phyloP scores from a whole-genome alignment of 1,140 invertebrate species.

The Piezodorus guildinii region DNA sequence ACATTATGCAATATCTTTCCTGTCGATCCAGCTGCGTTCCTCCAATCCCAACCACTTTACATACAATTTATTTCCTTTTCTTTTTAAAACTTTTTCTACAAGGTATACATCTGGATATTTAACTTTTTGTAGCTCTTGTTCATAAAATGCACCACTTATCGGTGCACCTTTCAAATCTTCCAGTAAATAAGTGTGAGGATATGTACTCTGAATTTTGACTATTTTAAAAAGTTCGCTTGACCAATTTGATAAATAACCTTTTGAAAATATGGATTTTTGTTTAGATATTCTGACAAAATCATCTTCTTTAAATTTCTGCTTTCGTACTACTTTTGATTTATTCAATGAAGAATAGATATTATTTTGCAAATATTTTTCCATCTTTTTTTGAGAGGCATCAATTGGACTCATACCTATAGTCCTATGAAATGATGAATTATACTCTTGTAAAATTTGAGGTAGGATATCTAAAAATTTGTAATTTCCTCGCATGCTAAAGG shows the following conservation, averaged over 20 bases:
- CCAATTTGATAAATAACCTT: constrained; percentile 31
- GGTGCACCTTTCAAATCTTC: background rate
- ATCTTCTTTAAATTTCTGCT: constrained; percentile 30
- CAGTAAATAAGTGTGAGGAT: background rate
- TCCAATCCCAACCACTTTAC: constrained; percentile 13
- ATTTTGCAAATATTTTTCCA: constrained; percentile 27
- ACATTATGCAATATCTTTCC: background rate
- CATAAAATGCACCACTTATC: constrained; percentile 15
- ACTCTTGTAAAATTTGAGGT: constrained; percentile 30
- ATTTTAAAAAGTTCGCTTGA: constrained; percentile 25
- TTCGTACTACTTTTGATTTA: constrained; percentile 25
- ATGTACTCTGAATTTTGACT: background rate
- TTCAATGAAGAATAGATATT: constrained; percentile 23
- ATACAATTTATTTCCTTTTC: background rate
- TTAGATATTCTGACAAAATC: constrained; percentile 31
- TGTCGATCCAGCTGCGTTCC: background rate
- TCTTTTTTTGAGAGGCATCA: constrained; percentile 21
- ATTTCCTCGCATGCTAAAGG: constrained; percentile 32
- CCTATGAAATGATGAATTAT: constrained; percentile 33
- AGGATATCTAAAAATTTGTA: constrained; percentile 32
- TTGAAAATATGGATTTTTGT: constrained; percentile 29
- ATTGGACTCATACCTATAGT: too few species aligned
- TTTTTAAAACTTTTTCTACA: constrained; percentile 17
- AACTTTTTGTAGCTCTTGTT: constrained; percentile 13
- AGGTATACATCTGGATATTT: constrained; percentile 5